These are phyloP conservation scores for Hemitrygon akajei DNA, from an alignment of 2,797 vertebrate species.

Conservation along the genomic window DNA sequence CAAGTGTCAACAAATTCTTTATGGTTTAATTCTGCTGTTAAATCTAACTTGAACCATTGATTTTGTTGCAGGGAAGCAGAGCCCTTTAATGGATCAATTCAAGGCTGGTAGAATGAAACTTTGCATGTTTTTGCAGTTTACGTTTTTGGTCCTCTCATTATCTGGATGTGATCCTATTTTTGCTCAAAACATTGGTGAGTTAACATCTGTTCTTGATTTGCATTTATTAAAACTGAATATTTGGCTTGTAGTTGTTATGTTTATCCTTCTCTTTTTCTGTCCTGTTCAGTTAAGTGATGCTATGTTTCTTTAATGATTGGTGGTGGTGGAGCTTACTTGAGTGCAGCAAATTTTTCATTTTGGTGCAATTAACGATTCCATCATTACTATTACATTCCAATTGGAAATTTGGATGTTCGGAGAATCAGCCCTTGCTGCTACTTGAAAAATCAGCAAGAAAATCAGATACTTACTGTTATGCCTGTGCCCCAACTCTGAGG, in stretches of 20 bases:
- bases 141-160: background rate
- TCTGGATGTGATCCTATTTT: background rate
- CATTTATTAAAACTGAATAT: background rate
- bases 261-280: slow-evolving; percentile 2
- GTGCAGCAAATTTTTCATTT: background rate
- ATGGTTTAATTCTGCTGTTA: background rate
- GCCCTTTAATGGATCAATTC: background rate
- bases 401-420: background rate
- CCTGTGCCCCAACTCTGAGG: too few relatives aligned
- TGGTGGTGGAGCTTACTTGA: background rate
- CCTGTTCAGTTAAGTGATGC: background rate
- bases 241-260: background rate
- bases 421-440: background rate
- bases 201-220: too few relatives aligned
- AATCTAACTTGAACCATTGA: background rate
- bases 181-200: background rate
- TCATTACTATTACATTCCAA: background rate
- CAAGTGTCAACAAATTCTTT: background rate
- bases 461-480: too few relatives aligned
- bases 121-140: background rate
- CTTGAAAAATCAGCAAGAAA: background rate
- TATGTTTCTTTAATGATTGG: background rate
- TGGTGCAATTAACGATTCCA: background rate
- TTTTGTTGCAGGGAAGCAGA: slow-evolving; percentile 14
- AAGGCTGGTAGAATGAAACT: background rate